phyloP scores from a whole-genome alignment of 2,113 vertebrate species.

The Crotalus helleri region DNA sequence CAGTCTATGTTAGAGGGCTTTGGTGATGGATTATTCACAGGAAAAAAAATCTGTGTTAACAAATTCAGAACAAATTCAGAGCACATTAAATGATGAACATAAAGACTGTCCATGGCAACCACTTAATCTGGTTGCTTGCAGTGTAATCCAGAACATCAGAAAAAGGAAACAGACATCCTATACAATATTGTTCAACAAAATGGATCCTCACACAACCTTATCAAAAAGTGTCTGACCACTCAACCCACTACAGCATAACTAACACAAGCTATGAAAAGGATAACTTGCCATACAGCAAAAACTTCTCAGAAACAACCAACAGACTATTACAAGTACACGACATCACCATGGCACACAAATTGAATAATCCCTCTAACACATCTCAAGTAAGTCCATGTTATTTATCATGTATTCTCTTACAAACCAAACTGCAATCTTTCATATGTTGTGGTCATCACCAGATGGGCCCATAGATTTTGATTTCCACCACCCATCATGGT shows the following conservation, averaged over 20 bases:
- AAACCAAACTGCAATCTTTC: not conserved
- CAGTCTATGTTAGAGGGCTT: constrained; percentile 82
- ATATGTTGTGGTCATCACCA: not conserved
- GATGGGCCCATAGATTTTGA: not conserved
- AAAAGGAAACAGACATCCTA: not conserved
- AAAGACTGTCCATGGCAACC: constrained; percentile 80
- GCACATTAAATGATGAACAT: constrained; percentile 79
- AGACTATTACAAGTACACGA: not conserved
- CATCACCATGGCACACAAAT: not conserved
- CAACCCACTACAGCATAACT: not conserved
- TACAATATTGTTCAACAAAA: not conserved
- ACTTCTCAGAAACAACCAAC: not conserved
- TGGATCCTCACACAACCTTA: not conserved
- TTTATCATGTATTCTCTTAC: not conserved
- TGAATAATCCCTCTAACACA: not conserved
- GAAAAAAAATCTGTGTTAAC: constrained; percentile 74
- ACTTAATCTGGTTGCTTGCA: constrained; percentile 69
- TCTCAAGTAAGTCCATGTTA: not conserved
- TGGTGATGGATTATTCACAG: constrained; percentile 75
- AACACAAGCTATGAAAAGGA: no score
- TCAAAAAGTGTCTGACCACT: not conserved
- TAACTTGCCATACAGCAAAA: not conserved
- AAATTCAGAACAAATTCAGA: constrained; percentile 55
- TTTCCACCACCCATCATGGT: not conserved
- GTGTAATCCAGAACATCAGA: not conserved